phyloP scores from a whole-genome alignment of 2,888 invertebrate species.

The Neoascia interrupta region DNA sequence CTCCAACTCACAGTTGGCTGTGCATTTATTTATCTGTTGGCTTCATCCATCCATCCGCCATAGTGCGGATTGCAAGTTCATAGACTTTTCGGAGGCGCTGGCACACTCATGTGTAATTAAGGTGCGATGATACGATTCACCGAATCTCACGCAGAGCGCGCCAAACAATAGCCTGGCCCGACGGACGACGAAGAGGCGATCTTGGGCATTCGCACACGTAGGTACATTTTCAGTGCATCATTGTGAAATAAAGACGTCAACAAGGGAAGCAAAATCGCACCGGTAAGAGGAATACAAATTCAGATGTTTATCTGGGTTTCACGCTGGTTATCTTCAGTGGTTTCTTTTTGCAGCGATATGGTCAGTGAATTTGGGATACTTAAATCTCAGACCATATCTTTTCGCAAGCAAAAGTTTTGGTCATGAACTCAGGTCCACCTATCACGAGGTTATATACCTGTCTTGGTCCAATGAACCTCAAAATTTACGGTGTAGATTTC shows the following conservation, averaged over 20 bases:
- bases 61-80: slow-evolving; percentile 49
- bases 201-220: slow-evolving; percentile 50
- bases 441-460: background rate
- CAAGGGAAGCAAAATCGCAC: slow-evolving; percentile 36
- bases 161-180: slow-evolving; percentile 20
- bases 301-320: background rate
- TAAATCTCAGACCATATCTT: slow-evolving; percentile 65
- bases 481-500: too few species aligned
- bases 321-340: background rate
- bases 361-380: slow-evolving; percentile 70
- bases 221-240: slow-evolving; percentile 50
- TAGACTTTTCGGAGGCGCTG: slow-evolving; percentile 65
- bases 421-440: too few species aligned
- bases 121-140: slow-evolving; percentile 67
- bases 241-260: slow-evolving; percentile 65
- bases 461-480: background rate
- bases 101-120: slow-evolving; percentile 60
- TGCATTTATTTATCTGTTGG: slow-evolving; percentile 6
- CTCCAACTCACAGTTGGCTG: slow-evolving; percentile 16
- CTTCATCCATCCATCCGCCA: slow-evolving; percentile 1
- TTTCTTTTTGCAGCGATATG: slow-evolving; percentile 63
- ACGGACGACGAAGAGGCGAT: slow-evolving; percentile 28
- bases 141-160: slow-evolving; percentile 47
- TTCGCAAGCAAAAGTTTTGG: too few species aligned
- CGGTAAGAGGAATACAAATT: slow-evolving; percentile 6